Evolutionary conservation across 2,797 vertebrate genomes (phyloP), one percentile per base, ranked within the genome.

Genomic region (Simalia tracyae): DNA sequence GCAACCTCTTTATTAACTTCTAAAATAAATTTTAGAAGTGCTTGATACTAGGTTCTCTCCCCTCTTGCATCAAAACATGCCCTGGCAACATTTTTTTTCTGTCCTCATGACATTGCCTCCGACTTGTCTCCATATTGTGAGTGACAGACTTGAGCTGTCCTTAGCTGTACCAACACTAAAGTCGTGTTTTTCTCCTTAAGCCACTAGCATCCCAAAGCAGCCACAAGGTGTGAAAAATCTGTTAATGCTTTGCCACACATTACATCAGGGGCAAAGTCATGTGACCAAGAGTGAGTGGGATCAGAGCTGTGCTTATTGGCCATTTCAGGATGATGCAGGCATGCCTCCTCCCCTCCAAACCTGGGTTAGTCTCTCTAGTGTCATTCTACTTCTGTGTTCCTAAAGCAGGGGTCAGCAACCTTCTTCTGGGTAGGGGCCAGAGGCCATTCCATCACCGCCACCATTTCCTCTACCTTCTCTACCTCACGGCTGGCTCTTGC

Each of bases 1-100:
- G 94, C 92, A 93, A 90, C 28, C 93, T 68, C 66, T 92, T 93
- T 93, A 95, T 94, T 96, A 96, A 93, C 93, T 92, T 84, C 89
- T 95, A 93, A 91, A 94, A 91, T 12, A 36, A 28, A 72, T 95
- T 95, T 93, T 81, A 28, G 42, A 42, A 42, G 81, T 84, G 94
- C 86, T 91, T 95, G 90, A 91, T 92, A 72, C 31, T 72, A 50
- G 46, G 9, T 11, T 19, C 66, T 72, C 14, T 72, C 15, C n/a
- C 72, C 36, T 46, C 72, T 81, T 81, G 36, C 72, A 46, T 81
- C 36, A 81, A 81, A 46, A 81, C 3, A 10, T 24, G 72, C 10
- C 72, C 72, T 76, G 72, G 17, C 72, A 76, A 36, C 36, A 10
- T 42, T 7, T 42, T 76, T 76, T 76, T 76, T 42, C 72, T 76